Percentiles rank a stretch among this genome's conserved stretches.
Conservation (phyloP, 64 coral and sea anemone species). For the Orbicella faveolata region DNA sequence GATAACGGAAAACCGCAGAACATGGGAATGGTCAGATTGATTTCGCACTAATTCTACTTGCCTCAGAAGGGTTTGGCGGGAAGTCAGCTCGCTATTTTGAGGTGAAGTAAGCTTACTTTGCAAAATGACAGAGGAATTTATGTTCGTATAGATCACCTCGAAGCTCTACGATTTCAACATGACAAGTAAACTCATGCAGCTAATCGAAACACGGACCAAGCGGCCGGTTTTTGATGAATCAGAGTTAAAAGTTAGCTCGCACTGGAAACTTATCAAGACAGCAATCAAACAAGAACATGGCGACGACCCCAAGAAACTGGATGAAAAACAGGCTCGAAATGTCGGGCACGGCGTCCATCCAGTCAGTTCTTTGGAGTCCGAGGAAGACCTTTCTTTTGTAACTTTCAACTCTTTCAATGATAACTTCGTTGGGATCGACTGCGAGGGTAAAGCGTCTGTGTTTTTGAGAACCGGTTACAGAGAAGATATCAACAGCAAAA, state of each 20-base stretch:
- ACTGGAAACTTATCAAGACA: constrained; percentile 83
- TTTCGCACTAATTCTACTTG: not conserved
- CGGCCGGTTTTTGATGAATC: constrained; percentile 52
- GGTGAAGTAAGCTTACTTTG: not conserved
- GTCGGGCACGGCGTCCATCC: constrained; percentile 80
- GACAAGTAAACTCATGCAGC: constrained; percentile 79
- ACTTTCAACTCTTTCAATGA: constrained; percentile 56
- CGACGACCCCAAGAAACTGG: constrained; percentile 72
- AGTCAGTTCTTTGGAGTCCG: constrained; percentile 43
- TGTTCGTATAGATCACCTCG: not conserved
- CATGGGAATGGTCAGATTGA: not conserved
- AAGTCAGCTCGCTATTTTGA: not conserved
- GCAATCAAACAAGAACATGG: constrained; percentile 44
- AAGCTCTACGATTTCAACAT: constrained; percentile 33
- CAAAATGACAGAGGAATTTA: constrained; percentile 6
- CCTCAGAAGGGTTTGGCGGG: not conserved
- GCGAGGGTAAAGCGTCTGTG: constrained; percentile 51
- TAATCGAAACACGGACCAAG: constrained; percentile 77
- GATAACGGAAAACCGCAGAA: not conserved
- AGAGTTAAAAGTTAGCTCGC: constrained; percentile 80
- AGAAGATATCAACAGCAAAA: constrained; percentile 49
- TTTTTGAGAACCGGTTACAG: constrained; percentile 54
- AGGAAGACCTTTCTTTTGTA: constrained; percentile 56
- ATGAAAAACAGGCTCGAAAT: constrained; percentile 52
- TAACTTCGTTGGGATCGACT: constrained; percentile 60